Base-by-base conservation (phyloP, 2,888 invertebrate genomes). In the Isotomurus palustris region DNA sequence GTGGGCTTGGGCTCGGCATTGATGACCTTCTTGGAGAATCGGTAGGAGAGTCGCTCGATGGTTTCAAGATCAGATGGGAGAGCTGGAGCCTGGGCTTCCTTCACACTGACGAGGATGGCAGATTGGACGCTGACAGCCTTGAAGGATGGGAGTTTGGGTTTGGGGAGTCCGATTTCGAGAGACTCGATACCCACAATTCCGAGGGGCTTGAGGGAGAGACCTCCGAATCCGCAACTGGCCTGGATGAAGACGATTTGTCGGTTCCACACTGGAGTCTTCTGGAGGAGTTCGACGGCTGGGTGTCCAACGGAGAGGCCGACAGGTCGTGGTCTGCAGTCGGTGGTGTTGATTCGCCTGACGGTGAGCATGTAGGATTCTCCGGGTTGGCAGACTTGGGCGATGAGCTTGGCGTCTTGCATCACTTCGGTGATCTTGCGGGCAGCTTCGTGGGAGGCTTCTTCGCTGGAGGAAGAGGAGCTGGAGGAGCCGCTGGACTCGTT, bases 271-370 rank as follows among this genome's bases (percentile, higher is more conserved):
- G 49, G 49, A 22, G 5, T 49, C 6, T 32, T 49, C 35, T 49
- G 29, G 49, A 35, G 29, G 35, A 49, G 22, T 19, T 49, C 49
- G 22, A 49, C 19, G 32, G 49, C 32, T 8, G 49, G 49, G 49
- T 49, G 49, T 29, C 49, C 49, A 32, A 49, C 35, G 49, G 28
- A 28, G 6, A 49, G 35, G 17, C 35, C 29, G 3, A 22, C 32
- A 6, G 10, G 5, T 3, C 24, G 3, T 14, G 5, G 10, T 6
- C 22, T 24, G n/a, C 49, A 29, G 3, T 19, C 49, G 3, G 32
- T 32, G 19, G 22, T 6, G 49, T 49, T 49, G 35, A 49, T 19
- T 2, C 12, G 29, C 49, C 35, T 49, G 32, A 49, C 35, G n/a
- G 35, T 12, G 35, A 49, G 17, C 35, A 49, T 22, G 10, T 17